Percentiles rank a stretch among this genome's conserved stretches.
Conservation (phyloP, 2,113 vertebrate genomes). For the Archilochus colubris region DNA sequence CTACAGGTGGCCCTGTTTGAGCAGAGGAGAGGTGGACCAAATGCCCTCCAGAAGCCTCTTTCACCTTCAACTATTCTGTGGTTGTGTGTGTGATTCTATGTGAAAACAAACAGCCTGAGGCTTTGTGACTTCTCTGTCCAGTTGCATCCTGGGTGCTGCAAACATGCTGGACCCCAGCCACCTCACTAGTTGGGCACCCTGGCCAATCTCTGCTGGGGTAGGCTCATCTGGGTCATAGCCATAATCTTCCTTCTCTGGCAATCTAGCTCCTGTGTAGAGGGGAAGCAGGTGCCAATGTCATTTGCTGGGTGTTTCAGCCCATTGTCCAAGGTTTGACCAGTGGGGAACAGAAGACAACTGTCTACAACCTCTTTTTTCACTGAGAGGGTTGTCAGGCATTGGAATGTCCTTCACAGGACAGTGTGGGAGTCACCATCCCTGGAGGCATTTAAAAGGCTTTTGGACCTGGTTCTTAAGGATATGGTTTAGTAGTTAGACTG, state of each 20-base stretch:
- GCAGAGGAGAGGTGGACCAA: background rate
- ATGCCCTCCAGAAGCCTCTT: background rate
- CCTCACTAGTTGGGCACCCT: background rate
- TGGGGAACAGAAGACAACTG: rapidly evolving
- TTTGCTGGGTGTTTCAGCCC: background rate
- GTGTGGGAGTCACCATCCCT: too few relatives aligned
- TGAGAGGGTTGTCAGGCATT: too few relatives aligned
- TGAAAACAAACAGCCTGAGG: background rate
- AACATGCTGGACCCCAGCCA: background rate
- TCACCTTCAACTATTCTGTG: background rate
- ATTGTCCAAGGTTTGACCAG: background rate
- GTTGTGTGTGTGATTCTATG: background rate
- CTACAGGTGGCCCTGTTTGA: background rate
- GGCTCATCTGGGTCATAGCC: background rate
- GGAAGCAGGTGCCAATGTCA: background rate
- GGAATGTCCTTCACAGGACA: too few relatives aligned
- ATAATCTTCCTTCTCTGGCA: background rate
- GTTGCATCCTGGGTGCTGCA: background rate
- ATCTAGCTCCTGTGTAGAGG: background rate
- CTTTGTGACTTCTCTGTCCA: background rate
- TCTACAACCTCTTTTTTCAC: too few relatives aligned
- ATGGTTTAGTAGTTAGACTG: too few relatives aligned
- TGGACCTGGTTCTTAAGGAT: too few relatives aligned
- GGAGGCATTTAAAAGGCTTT: too few relatives aligned
- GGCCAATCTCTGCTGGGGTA: background rate